Evolutionary conservation across 2,888 invertebrate genomes (phyloP), one percentile per base, ranked within the genome.

Genomic region (Drosophila kambysellisi): DNA sequence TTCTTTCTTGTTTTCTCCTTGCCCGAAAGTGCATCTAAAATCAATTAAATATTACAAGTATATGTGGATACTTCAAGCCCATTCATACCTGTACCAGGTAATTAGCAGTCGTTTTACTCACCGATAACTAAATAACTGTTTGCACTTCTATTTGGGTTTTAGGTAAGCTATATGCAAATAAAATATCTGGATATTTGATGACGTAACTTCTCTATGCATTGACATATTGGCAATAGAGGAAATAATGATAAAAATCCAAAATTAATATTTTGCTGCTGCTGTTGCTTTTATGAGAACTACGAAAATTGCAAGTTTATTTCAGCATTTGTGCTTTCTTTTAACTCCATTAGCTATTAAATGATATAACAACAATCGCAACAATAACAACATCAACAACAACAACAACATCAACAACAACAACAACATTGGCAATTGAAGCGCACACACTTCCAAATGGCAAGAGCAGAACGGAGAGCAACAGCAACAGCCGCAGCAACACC

Each of bases 401-500:
- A 25, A 50, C 46, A 58, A 6, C 33, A 53, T n/a, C n/a, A n/a
- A 8, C 50, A 50, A 29, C 29, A 25, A 50, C 46, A 58, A 6
- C 33, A 53, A 37, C 62, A 43, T 39, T 20, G 51, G 41, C 76
- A 64, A 67, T 63, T 64, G 67, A 76, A 71, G 71, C 66, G 60
- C 71, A 60, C 33, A 56, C 60, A 52, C 63, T 77, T 58, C 57
- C 57, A 64, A 71, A 67, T 58, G 53, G 30, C 58, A 59, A 43
- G 37, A 62, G 69, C 46, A 75, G 48, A 59, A 74, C 52, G n/a
- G 41, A 17, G 50, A 37, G 48, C 20, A 30, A 11, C 37, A 25
- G 17, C 43, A 51, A 30, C 70, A 33, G n/a, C 66, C 48, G 51
- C 68, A 35, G 20, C 20, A 25, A 25, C 20, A 25, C 20, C 20